Conservation (phyloP, 2,113 vertebrate genomes). For the Anarhynchus alexandrinus region DNA sequence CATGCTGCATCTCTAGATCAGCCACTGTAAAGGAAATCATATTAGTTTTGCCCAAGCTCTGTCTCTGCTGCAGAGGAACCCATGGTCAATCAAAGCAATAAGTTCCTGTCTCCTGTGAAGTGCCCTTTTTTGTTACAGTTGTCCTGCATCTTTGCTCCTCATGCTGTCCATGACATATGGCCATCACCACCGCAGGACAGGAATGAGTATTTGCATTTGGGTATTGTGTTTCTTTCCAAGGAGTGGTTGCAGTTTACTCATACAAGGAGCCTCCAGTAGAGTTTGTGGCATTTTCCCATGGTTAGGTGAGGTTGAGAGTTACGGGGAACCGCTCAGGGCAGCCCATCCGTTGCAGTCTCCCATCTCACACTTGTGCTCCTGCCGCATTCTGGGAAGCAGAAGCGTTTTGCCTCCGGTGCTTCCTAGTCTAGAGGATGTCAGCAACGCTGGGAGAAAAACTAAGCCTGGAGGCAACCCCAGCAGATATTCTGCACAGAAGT, state of each 20-base stretch:
- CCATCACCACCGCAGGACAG: background rate
- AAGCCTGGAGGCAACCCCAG: background rate
- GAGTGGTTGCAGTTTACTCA: background rate
- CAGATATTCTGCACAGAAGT: background rate
- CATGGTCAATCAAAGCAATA: too few species aligned
- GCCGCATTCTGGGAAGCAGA: background rate
- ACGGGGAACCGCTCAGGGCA: background rate
- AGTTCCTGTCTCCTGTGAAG: too few species aligned
- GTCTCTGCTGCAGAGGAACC: too few species aligned
- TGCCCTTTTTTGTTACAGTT: background rate
- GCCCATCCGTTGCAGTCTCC: background rate
- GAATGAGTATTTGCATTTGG: background rate
- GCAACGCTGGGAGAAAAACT: background rate
- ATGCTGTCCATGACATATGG: rapidly evolving
- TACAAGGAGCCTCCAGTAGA: background rate
- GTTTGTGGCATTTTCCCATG: background rate
- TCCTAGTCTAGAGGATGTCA: background rate
- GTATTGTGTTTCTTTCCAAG: background rate
- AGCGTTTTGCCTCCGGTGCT: background rate
- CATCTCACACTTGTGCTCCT: background rate
- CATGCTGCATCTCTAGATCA: too few species aligned
- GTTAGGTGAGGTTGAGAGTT: background rate
- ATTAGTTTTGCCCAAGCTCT: too few species aligned
- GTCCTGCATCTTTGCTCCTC: background rate
- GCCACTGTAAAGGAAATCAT: too few species aligned